Evolutionary conservation across 1,140 invertebrate species (phyloP), one percentile per base, ranked within the genome.

Genomic region (Drosophila sechellia): DNA sequence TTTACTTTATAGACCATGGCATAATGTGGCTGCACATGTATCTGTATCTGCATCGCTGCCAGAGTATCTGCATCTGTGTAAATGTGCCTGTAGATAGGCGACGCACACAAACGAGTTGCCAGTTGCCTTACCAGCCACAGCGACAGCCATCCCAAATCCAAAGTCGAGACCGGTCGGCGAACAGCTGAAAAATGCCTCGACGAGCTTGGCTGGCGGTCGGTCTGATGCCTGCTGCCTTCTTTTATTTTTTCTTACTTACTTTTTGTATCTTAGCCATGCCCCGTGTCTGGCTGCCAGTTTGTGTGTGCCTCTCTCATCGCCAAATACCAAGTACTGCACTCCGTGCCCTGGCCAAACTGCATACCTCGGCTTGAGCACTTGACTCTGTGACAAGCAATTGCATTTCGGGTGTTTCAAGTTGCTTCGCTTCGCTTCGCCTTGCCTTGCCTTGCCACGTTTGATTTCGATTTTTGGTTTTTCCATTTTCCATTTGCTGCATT

Each of bases 1-100:
- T 91, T 91, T 91, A 90, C 90, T 86, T 90, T 91, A 91, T 91
- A 91, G 86, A 91, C 90, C 90, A 90, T 91, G 86, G 90, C 80
- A 90, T 79, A 78, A 85, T 90, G 77, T 81, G 74, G 77, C 84
- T 84, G 46, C 46, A 65, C 37, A 73, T 77, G 55, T 61, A 70
- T 63, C 56, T 54, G 80, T 50, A 66, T 69, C 56, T 58, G 71
- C 46, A 72, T 53, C 59, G 48, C 43, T 35, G 55, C 25, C 45
- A 27, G 52, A 35, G 64, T 35, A 42, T 37, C 78, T 45, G 46
- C 43, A 57, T 17, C 53, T 37, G 50, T 49, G 53, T n/a, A 22
- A 34, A 20, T 27, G 57, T 35, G 15, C 5, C 46, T 35, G 59
- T 65, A 10, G 59, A 43, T 52, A 49, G 27, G 34, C 45, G 42